Percentiles rank a stretch among this genome's conserved stretches.
phyloP scores from a whole-genome alignment of 2,797 vertebrate species.

The Naso thynnoides region DNA sequence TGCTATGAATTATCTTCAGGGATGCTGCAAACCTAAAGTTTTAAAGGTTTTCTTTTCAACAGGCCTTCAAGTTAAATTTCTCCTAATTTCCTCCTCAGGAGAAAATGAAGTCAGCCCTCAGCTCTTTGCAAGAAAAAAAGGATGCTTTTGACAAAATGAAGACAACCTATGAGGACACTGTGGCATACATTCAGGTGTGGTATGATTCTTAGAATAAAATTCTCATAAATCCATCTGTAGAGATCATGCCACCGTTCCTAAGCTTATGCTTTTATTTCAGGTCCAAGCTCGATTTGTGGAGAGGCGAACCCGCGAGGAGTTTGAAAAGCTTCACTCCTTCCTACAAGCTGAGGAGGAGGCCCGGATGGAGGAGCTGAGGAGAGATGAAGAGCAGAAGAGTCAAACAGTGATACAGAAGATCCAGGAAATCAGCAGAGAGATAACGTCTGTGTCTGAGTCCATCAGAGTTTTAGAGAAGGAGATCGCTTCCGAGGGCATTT shows the following conservation, averaged over 20 bases:
- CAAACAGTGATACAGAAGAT: constrained; percentile 64
- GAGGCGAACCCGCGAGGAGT: constrained; percentile 73
- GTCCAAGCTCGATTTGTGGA: constrained; percentile 76
- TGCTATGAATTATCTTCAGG: too few species aligned
- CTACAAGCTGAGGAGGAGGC: constrained; percentile 69
- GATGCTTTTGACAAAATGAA: constrained; percentile 69
- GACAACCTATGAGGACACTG: constrained; percentile 68
- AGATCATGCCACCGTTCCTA: neutral
- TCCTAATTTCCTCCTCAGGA: constrained; percentile 59
- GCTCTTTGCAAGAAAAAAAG: constrained; percentile 68
- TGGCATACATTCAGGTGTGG: constrained; percentile 72
- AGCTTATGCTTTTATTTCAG: constrained; percentile 43
- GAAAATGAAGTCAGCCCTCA: constrained; percentile 67
- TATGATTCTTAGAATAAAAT: neutral
- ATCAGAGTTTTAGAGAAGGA: constrained; percentile 73
- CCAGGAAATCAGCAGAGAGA: constrained; percentile 50
- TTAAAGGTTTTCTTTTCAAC: neutral
- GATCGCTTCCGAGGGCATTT: constrained; percentile 61
- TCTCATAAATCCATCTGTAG: too few species aligned
- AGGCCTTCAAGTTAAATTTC: neutral
- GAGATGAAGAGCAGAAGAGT: constrained; percentile 73
- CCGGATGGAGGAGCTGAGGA: constrained; percentile 69
- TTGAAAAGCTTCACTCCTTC: constrained; percentile 77
- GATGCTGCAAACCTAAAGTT: too few species aligned
- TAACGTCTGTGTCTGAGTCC: constrained; percentile 62